Evolutionary conservation across 2,797 vertebrate genomes (phyloP).

Genomic region (Melanotaenia boesemani): DNA sequence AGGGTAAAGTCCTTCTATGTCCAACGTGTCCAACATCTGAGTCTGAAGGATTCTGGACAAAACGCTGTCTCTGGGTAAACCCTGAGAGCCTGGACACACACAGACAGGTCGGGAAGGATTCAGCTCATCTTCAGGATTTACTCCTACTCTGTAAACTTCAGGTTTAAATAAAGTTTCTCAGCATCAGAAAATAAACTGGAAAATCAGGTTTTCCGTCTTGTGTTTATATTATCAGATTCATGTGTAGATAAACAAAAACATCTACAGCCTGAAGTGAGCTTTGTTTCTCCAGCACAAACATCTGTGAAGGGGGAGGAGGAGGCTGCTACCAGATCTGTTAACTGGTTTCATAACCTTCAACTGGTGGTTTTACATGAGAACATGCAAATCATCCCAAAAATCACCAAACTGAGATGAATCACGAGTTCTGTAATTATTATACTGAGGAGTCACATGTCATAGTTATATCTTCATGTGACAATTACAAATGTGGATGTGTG

Average conservation of each 20-base stretch:
- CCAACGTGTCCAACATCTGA: conserved; percentile 95
- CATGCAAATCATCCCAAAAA: not conserved
- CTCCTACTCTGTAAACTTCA: not conserved
- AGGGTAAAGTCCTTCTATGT: conserved; percentile 95
- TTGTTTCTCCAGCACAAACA: not conserved
- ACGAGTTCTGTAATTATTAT: too few relatives aligned
- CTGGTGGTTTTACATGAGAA: not conserved
- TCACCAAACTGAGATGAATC: not conserved
- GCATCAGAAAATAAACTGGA: too few relatives aligned
- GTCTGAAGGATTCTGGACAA: conserved; percentile 93
- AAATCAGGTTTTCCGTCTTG: too few relatives aligned
- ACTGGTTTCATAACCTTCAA: not conserved
- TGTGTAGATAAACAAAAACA: not conserved
- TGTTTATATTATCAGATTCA: not conserved
- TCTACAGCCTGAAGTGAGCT: not conserved
- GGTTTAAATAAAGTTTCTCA: too few relatives aligned
- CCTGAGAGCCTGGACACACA: conserved; percentile 84
- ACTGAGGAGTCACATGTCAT: not conserved
- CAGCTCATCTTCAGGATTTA: not conserved
- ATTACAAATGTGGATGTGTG: not conserved
- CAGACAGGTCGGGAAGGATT: not conserved
- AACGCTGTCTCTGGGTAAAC: conserved; percentile 91
- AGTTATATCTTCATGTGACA: not conserved
- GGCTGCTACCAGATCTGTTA: too few relatives aligned
- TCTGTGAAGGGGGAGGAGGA: not conserved